Percentiles rank a stretch among this genome's conserved stretches.
Conservation (phyloP, 2,113 vertebrate species). For the Atlantisia rogersi region DNA sequence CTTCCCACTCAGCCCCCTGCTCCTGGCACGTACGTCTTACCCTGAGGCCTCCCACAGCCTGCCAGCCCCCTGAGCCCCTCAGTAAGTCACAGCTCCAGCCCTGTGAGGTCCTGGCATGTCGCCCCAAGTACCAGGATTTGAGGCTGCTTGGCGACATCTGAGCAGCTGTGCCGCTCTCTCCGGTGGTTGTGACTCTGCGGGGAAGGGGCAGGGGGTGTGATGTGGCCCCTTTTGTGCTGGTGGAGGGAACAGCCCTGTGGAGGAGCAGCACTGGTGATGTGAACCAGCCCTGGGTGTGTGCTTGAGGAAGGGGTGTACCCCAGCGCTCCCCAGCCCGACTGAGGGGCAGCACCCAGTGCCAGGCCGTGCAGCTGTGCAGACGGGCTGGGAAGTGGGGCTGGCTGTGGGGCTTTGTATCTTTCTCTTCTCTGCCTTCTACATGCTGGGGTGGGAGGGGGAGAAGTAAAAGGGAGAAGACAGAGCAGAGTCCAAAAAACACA, state of each 20-base stretch:
- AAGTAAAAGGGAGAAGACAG: background rate
- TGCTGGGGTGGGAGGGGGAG: background rate
- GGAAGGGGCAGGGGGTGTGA: background rate
- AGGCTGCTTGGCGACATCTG: background rate
- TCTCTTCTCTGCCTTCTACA: background rate
- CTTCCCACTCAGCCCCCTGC: background rate
- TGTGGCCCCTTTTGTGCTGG: background rate
- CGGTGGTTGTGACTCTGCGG: background rate
- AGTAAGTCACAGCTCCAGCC: background rate
- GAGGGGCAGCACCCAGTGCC: background rate
- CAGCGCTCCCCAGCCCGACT: background rate
- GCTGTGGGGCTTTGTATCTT: background rate
- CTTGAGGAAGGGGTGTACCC: background rate
- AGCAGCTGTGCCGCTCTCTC: background rate
- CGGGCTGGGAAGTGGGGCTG: background rate
- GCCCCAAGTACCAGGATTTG: background rate
- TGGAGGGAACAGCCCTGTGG: rapidly evolving
- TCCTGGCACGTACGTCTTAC: rapidly evolving
- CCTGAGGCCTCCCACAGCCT: background rate
- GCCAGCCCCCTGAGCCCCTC: background rate
- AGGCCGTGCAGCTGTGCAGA: background rate
- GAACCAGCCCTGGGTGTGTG: background rate
- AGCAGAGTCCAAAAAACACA: background rate
- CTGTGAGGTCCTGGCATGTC: background rate
- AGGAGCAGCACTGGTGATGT: background rate